phyloP scores from a whole-genome alignment of 2,888 invertebrate genomes.

The Pachycephus smyrnensis region DNA sequence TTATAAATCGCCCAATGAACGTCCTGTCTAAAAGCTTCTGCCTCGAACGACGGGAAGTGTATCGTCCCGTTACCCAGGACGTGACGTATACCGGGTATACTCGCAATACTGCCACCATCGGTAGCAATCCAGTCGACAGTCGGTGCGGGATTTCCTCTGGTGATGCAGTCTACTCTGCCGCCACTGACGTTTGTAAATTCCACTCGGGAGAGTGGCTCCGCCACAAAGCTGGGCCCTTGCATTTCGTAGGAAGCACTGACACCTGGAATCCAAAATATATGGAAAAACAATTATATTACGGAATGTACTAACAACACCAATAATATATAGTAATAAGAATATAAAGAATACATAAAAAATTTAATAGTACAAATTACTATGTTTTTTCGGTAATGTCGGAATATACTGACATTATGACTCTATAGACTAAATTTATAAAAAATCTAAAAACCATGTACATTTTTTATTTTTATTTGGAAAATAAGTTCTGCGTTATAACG shows the following conservation, averaged over 20 bases:
- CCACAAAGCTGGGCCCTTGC: constrained; percentile 70
- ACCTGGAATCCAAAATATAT: constrained; percentile 40
- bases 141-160: constrained; percentile 70
- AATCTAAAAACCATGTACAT: too few relatives aligned
- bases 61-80: constrained; percentile 70
- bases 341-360: too few relatives aligned
- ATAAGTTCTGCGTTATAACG: too few relatives aligned
- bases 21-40: constrained; percentile 71
- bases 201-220: constrained; percentile 69
- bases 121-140: constrained; percentile 71
- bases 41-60: constrained; percentile 71
- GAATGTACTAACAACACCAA: too few relatives aligned
- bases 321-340: too few relatives aligned
- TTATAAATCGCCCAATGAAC: constrained; percentile 72
- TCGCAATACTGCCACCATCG: constrained; percentile 69
- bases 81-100: constrained; percentile 70
- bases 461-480: too few relatives aligned
- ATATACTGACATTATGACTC: too few relatives aligned
- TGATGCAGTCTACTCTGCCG: constrained; percentile 69
- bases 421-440: too few relatives aligned
- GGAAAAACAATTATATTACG: background rate
- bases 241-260: constrained; percentile 69
- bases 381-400: too few relatives aligned
- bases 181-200: constrained; percentile 72
- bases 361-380: too few relatives aligned